phyloP scores from a whole-genome alignment of 2,888 invertebrate species.

The Lochmaea capreae region DNA sequence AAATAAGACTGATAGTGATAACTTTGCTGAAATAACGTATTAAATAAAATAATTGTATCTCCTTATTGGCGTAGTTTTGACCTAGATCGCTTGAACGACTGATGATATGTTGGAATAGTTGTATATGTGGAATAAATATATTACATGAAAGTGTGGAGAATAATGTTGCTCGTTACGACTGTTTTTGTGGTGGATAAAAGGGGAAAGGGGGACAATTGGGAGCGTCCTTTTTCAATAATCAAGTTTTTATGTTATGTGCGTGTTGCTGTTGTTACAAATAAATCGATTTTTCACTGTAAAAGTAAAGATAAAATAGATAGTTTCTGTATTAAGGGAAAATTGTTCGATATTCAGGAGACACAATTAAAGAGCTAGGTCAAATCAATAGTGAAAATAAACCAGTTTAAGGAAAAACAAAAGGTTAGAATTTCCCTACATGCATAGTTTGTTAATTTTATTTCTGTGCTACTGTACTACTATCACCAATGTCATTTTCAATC shows the following conservation, averaged over 20 bases:
- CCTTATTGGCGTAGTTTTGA: constrained; percentile 22
- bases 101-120: neutral
- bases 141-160: neutral
- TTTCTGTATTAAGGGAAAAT: neutral
- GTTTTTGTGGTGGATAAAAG: neutral
- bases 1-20: neutral
- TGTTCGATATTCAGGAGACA: neutral
- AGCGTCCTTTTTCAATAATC: constrained; percentile 30
- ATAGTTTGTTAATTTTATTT: too few relatives aligned
- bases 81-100: constrained; percentile 23
- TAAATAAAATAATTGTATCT: constrained; percentile 4
- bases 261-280: constrained; percentile 15
- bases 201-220: constrained; percentile 1
- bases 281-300: constrained; percentile 19
- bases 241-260: constrained; percentile 27
- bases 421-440: too few relatives aligned
- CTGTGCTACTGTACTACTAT: too few relatives aligned
- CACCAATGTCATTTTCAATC: too few relatives aligned
- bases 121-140: constrained; percentile 4
- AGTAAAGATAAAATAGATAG: constrained; percentile 2
- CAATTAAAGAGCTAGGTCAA: neutral
- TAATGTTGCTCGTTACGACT: neutral
- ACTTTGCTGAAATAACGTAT: constrained; percentile 8
- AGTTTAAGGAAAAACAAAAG: too few relatives aligned
- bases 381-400: neutral